Base-by-base conservation (phyloP, 1,140 invertebrate genomes). In the Phocides pigmalion region DNA sequence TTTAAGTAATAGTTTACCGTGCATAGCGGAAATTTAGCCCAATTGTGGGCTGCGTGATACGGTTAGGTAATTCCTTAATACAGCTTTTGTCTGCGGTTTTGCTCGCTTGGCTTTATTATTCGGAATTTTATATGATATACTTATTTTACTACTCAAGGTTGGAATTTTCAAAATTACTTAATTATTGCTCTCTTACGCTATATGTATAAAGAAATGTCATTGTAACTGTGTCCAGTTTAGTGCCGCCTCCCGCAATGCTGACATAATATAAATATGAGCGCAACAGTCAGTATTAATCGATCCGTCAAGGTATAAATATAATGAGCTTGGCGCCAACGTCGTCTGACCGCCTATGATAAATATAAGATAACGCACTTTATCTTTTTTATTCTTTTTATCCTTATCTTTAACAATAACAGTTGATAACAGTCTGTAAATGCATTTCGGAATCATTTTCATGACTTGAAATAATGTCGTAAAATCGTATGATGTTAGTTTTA, bases 291-390 rank as follows among this genome's bases (percentile, higher is more conserved):
- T n/a, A n/a, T 59, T 47, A 59, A 59, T 59, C 56, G 42, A 59
- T 59, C 56, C 46, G 42, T 42, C 41, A 46, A 17, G 16, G 46
- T 59, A 28, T 37, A 61, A 42, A 61, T 12, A 44, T 22, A 61
- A 61, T 61, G 49, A 37, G 37, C 44, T 12, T 72, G 72, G 72
- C 72, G 72, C 72, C 72, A 69, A 25, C 28, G 72, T 64, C 72
- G 66, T 41, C 64, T 66, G 66, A 58, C 65, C 66, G 66, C 44
- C 68, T 67, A 66, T 22, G 69, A 75, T 75, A 72, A 63, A 68
- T 62, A 51, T 64, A 39, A 51, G 70, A 75, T 72, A 75, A 69
- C 15, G n/a, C 3, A 1, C 17, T 41, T 41, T 54, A 54, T 54
- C 37, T 54, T 51, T 51, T 54, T 54, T 61, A 28, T 11, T 49